A percentile compares a stretch with the other conserved stretches of the same genome.
phyloP scores from a whole-genome alignment of 1,140 invertebrate genomes.

The Campoletis sonorensis region DNA sequence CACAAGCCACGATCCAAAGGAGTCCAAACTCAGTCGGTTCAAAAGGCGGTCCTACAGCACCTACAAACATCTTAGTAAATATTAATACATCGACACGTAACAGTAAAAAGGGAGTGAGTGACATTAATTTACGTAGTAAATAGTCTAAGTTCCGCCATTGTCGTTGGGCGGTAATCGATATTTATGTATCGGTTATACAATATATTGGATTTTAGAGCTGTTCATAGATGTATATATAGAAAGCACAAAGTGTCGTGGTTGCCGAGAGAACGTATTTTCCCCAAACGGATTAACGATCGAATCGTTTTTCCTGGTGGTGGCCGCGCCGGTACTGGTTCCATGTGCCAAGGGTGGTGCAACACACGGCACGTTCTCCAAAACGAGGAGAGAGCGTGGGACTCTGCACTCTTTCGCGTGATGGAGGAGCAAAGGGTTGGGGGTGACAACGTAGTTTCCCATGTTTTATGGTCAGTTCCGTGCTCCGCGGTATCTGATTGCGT shows the following conservation, averaged over 20 bases:
- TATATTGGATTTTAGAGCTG: background rate
- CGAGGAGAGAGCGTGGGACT: constrained; percentile 5
- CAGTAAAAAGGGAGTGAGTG: too few relatives aligned
- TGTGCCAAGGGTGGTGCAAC: constrained; percentile 5
- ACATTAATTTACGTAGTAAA: too few relatives aligned
- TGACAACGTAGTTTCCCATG: constrained; percentile 68
- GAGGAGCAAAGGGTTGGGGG: constrained; percentile 56
- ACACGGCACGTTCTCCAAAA: constrained; percentile 38
- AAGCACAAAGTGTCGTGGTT: constrained; percentile 19
- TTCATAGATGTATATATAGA: background rate
- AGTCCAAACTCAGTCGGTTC: too few relatives aligned
- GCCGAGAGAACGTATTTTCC: constrained; percentile 40
- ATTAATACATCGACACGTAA: too few relatives aligned
- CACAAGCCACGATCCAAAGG: too few relatives aligned
- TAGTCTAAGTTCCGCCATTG: too few relatives aligned
- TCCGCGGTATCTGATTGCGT: constrained; percentile 71
- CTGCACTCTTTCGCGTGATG: constrained; percentile 14
- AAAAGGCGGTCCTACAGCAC: too few relatives aligned
- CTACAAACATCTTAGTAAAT: too few relatives aligned
- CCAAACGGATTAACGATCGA: constrained; percentile 47
- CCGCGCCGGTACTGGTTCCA: background rate
- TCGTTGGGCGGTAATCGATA: background rate
- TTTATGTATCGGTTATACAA: background rate
- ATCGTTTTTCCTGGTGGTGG: constrained; percentile 36
- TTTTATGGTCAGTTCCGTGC: constrained; percentile 70